Base-by-base conservation (phyloP, 2,113 vertebrate genomes). In the Hemiprocne comata region DNA sequence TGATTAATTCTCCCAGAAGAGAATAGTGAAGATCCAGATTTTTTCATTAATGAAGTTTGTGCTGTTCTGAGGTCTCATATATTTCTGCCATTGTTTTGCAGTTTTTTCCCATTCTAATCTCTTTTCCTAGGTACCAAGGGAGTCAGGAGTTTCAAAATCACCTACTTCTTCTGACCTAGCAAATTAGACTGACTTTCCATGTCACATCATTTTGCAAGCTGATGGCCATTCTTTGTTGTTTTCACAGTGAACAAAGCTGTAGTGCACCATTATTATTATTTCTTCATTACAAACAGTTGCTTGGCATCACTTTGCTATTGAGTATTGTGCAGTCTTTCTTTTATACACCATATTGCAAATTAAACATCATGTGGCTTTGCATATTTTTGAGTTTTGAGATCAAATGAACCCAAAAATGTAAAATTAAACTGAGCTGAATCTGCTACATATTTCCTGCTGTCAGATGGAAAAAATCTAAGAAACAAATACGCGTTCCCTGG, bases 31-130 rank as follows among this genome's bases (percentile, higher is more conserved):
- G 92, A 94, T 76, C 87, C 58, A 95, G 76, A 93, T 89, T 96
- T 96, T 97, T 96, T 94, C 95, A 88, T 96, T 97, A 96, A 97
- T 95, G 95, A 96, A 96, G 94, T 95, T 96, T 94, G 85, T 89
- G 84, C 71, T 75, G 40, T 90, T 87, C 74, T 77, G 66, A 94
- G 55, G 29, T 88, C 60, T 88, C 89, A 69, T 79, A 66, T 94
- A 91, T 94, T 90, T 90, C 50, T 87, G 44, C 36, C 66, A 61
- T 65, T 77, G n/a, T 88, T 95, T 86, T 95, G 36, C 79, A 75
- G 42, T 77, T 94, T 82, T 74, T 19, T 9, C 20, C 25, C n/a
- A 24, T 89, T 91, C 51, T 69, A 57, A 78, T 80, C 44, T 84
- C 54, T 86, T 87, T 76, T 28, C 20, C 58, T 46, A 86, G 34